Evolutionary conservation across 2,797 vertebrate genomes (phyloP).

Genomic region (Coccyzus lansbergi): DNA sequence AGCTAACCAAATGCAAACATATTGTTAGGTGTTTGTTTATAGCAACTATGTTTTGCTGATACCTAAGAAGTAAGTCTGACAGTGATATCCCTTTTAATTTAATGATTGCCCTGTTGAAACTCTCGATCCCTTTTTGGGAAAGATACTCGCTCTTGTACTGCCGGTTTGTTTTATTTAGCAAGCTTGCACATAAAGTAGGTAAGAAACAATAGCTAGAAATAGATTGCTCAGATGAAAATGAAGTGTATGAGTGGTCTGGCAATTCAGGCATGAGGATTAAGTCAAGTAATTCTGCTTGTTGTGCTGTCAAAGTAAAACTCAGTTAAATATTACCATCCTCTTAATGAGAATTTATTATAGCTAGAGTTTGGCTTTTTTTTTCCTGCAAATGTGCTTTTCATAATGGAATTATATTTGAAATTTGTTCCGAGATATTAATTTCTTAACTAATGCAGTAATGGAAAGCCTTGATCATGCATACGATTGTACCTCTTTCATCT

Average conservation of each 20-base stretch:
- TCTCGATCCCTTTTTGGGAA: constrained; percentile 6
- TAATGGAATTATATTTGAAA: background rate
- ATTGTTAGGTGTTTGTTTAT: background rate
- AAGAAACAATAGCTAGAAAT: constrained; percentile 49
- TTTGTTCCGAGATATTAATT: constrained; percentile 2
- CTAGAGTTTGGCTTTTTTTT: background rate
- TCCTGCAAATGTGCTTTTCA: background rate
- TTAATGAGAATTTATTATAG: constrained; percentile 38
- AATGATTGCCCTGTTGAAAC: background rate
- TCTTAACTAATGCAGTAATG: constrained; percentile 8
- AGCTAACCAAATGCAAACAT: background rate
- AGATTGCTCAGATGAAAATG: constrained; percentile 2
- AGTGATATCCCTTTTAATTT: background rate
- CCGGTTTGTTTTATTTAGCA: constrained; percentile 38
- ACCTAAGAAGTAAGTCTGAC: background rate
- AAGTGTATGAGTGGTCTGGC: constrained; percentile 29
- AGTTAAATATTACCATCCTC: background rate
- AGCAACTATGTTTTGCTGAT: background rate
- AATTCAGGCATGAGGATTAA: constrained; percentile 30
- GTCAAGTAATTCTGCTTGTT: constrained; percentile 20
- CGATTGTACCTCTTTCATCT: background rate
- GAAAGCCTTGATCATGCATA: background rate
- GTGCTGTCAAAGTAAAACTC: constrained; percentile 12
- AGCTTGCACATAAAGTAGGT: constrained; percentile 36
- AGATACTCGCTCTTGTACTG: background rate